Percentiles rank a stretch among this genome's conserved stretches.
Conservation (phyloP, 2,888 invertebrate genomes). For the Zeuzera pyrina region DNA sequence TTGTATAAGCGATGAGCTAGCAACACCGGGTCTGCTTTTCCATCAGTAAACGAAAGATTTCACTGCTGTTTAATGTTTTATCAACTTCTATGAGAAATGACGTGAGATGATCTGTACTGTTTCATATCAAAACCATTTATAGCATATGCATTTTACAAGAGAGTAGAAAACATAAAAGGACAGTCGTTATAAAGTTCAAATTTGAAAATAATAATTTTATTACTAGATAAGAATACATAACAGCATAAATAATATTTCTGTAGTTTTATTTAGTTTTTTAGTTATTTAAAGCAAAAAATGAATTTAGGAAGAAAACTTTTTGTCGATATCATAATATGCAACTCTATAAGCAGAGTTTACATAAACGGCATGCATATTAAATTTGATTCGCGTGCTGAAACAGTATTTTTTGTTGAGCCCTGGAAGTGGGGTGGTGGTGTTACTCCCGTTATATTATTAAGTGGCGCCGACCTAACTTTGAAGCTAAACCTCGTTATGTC, state of each 20-base stretch:
- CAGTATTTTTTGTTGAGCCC: conserved; percentile 28
- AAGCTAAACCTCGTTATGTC: conserved; percentile 24
- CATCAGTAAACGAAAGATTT: too few relatives aligned
- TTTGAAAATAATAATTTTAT: too few relatives aligned
- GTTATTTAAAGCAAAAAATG: neutral
- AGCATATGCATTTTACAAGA: too few relatives aligned
- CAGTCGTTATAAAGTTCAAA: too few relatives aligned
- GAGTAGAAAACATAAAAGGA: too few relatives aligned
- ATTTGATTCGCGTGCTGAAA: conserved; percentile 41
- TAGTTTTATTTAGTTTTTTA: neutral
- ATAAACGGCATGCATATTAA: conserved; percentile 39
- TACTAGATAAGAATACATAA: too few relatives aligned
- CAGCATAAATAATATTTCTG: neutral
- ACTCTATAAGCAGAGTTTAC: conserved; percentile 9
- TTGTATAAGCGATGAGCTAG: too few relatives aligned
- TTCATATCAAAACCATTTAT: too few relatives aligned
- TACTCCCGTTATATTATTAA: conserved; percentile 28
- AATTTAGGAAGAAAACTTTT: neutral
- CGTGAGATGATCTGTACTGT: too few relatives aligned
- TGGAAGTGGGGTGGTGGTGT: conserved; percentile 25
- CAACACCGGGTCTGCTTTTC: too few relatives aligned
- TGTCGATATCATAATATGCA: neutral
- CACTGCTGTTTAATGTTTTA: too few relatives aligned
- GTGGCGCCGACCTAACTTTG: conserved; percentile 25
- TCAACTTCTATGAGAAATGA: too few relatives aligned